Conservation (phyloP, 2,113 vertebrate genomes). For the Triplophysa rosa region DNA sequence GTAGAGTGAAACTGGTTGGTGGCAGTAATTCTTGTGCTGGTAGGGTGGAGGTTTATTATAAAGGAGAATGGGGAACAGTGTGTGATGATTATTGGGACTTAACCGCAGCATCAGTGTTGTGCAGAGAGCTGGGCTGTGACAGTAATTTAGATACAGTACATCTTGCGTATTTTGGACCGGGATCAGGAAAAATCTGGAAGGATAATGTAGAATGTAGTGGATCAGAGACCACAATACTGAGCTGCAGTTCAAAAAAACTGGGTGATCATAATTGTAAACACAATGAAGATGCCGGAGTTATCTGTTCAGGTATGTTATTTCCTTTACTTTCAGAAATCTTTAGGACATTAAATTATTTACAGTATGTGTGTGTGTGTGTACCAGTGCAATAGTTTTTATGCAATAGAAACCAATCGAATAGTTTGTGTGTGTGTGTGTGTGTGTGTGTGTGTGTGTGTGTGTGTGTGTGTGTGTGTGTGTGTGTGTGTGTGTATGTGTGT, state of each 20-base stretch:
- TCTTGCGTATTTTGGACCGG: neutral
- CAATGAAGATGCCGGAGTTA: slow-evolving; percentile 17
- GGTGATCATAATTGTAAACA: neutral
- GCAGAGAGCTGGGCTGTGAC: neutral
- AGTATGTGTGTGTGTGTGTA: no score
- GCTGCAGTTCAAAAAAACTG: rapidly evolving
- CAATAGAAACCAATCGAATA: no score
- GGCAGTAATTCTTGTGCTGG: slow-evolving; percentile 1
- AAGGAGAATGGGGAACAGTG: neutral
- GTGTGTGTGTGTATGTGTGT: no score
- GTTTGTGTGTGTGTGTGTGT: no score
- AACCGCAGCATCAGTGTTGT: neutral
- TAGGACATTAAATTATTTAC: no score
- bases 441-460: no score
- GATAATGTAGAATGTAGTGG: rapidly evolving
- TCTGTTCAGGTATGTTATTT: slow-evolving; percentile 32
- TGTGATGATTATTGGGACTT: neutral
- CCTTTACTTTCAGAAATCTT: neutral
- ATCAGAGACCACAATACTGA: neutral
- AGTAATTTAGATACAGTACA: neutral
- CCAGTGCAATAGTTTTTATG: no score
- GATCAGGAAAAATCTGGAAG: neutral
- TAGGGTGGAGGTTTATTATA: neutral
- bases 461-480: no score
- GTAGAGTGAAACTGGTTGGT: neutral